Conservation (phyloP, 2,797 vertebrate genomes). For the Sebastes nivosus region DNA sequence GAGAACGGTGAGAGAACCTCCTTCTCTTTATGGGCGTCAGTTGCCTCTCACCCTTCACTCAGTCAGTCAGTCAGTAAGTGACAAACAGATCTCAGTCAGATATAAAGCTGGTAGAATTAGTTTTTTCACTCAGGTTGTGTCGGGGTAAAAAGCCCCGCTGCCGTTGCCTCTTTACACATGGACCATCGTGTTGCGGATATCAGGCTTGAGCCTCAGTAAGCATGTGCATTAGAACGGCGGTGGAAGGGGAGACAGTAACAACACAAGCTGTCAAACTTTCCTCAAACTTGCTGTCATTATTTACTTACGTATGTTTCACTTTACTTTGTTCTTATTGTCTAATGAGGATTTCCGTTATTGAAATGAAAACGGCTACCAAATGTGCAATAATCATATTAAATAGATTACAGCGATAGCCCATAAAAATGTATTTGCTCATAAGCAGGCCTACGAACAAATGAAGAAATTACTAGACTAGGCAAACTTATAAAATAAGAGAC, state of each 20-base stretch:
- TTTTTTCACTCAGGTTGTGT: no score
- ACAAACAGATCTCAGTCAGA: no score
- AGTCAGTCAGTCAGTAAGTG: no score
- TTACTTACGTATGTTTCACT: not conserved
- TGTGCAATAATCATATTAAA: not conserved
- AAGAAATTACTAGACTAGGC: not conserved
- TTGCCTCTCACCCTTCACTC: no score
- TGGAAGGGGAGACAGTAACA: not conserved
- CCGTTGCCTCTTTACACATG: no score
- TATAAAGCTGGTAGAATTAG: no score
- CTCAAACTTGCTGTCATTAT: not conserved
- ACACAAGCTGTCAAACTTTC: not conserved
- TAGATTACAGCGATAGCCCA: no score
- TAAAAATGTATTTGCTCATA: not conserved
- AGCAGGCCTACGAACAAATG: fast-evolving
- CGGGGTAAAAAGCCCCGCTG: no score
- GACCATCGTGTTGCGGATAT: fast-evolving
- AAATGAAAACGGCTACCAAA: not conserved
- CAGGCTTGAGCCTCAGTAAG: fast-evolving
- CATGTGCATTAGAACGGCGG: not conserved
- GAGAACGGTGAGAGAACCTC: no score
- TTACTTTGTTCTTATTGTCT: not conserved
- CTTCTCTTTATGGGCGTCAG: no score
- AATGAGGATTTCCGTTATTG: not conserved
- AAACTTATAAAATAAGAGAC: no score